Base-by-base conservation (phyloP, 2,888 invertebrate genomes). In the Tachina grossa region DNA sequence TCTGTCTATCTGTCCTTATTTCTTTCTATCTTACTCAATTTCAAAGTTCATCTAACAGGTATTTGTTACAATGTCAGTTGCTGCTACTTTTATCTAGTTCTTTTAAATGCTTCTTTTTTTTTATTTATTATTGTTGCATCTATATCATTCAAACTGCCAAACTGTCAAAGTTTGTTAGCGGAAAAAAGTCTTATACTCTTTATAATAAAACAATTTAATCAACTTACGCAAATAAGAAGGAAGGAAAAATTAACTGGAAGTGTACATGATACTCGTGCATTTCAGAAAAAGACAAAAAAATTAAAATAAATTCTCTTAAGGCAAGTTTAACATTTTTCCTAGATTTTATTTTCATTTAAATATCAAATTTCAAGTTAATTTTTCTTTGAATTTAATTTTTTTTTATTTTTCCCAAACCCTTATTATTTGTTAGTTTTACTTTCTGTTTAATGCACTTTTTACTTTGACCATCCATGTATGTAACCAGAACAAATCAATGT, bases 91-190 rank as follows among this genome's bases (percentile, higher is more conserved):
- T 66, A 13, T 41, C 13, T 31, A 1, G 4, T 31, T 13, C 9
- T 68, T 68, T 83, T 31, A 31, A 31, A 31, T 31, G 31, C 31
- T 31, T 19, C 14, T 57, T 65, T 43, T 31, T 53, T n/a, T 45
- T 77, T 51, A 19, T 61, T 41, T 53, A 19, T 78, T 45, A 53
- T 59, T 78, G 47, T 16, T 51, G 14, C 13, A n/a, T 78, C 78
- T 53, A 63, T 55, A 79, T 61, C 74, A 65, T 66, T 76, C 22
- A 76, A 31, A n/a, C 65, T 84, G 84, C 76, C 79, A 80, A 84
- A 80, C 80, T 84, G 79, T 76, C 80, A 80, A 76, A 84, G 71
- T 77, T 63, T 72, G 45, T 43, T 57, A 57, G 57, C 11, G 57
- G 57, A 41, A 51, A 66, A 59, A 80, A 74, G 6, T 51, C 31